phyloP scores from a whole-genome alignment of 35 echinoderm and acorn worm species.

The Chiridota heheva region DNA sequence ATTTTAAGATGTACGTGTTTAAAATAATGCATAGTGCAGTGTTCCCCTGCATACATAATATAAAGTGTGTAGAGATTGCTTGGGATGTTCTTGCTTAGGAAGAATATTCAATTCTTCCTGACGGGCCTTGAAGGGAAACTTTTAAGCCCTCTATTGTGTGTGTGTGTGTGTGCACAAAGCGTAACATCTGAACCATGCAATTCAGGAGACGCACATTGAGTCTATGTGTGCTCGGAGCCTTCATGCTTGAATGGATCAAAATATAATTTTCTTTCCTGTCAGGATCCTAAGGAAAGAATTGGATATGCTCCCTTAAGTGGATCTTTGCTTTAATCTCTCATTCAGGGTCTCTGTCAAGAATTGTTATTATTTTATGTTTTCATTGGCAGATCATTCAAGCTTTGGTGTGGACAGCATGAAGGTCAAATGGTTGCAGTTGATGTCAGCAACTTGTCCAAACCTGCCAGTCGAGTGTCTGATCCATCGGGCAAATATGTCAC shows the following conservation, averaged over 20 bases:
- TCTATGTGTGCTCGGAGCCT: too few species aligned
- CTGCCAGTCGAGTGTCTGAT: constrained; percentile 35
- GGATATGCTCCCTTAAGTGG: background rate
- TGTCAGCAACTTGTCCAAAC: constrained; percentile 42
- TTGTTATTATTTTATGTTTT: background rate
- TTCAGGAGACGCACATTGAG: too few species aligned
- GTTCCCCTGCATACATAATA: too few species aligned
- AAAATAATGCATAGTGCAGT: too few species aligned
- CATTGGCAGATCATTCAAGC: constrained; percentile 57
- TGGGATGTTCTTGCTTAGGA: too few species aligned
- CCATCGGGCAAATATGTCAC: constrained; percentile 55
- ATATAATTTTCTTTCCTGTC: background rate
- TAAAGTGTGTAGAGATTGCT: too few species aligned
- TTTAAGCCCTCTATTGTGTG: too few species aligned
- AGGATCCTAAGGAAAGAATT: background rate
- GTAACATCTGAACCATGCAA: too few species aligned
- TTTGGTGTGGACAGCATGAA: constrained; percentile 92
- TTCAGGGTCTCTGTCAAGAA: background rate
- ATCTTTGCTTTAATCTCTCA: background rate
- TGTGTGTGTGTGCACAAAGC: too few species aligned
- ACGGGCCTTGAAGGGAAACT: too few species aligned
- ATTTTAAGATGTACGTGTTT: too few species aligned
- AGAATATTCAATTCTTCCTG: too few species aligned
- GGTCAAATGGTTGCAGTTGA: constrained; percentile 74
- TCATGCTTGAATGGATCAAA: background rate